Base-by-base conservation (phyloP, 2,888 invertebrate genomes). In the Dryobota labecula region DNA sequence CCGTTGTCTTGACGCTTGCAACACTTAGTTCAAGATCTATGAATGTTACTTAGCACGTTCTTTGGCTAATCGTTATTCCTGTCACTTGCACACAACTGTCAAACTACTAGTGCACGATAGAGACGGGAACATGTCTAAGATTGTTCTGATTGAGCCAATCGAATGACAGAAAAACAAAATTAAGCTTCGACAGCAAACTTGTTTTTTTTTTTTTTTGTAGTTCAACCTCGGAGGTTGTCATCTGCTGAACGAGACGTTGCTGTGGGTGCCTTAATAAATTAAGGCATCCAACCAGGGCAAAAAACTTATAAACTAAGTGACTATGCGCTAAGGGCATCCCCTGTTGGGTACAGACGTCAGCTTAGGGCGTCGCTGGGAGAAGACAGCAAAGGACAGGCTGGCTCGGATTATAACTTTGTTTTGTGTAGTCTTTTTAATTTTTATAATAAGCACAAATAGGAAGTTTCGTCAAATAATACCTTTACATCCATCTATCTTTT, bases 381-480 rank as follows among this genome's bases (percentile, higher is more conserved):
- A n/a, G n/a, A n/a, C n/a, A n/a, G n/a, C n/a, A n/a, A n/a, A n/a
- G n/a, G n/a, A n/a, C n/a, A n/a, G n/a, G n/a, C n/a, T n/a, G n/a
- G n/a, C n/a, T n/a, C n/a, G n/a, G n/a, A n/a, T n/a, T n/a, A n/a
- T n/a, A n/a, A 53, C 18, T 53, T 51, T 18, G 18, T 63, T 27
- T 27, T 43, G 30, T 5, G 9, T 36, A 47, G n/a, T 56, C 8
- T 33, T 33, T n/a, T 9, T 54, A 38, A 64, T 53, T 49, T 56
- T 56, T 30, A 49, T 73, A 73, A 73, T 76, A 77, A 76, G 43
- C 20, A 56, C 43, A 18, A 49, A 3, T 20, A 51, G 43, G 54
- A 61, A 61, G n/a, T 38, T n/a, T 45, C 43, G 20, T 57, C 13
- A 41, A 38, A 53, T 49, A 65, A 73, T 73, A 63, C 49, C 56